Evolutionary conservation across 2,113 vertebrate species (phyloP), one percentile per base, ranked within the genome.

Genomic region (Aphyosemion australe): DNA sequence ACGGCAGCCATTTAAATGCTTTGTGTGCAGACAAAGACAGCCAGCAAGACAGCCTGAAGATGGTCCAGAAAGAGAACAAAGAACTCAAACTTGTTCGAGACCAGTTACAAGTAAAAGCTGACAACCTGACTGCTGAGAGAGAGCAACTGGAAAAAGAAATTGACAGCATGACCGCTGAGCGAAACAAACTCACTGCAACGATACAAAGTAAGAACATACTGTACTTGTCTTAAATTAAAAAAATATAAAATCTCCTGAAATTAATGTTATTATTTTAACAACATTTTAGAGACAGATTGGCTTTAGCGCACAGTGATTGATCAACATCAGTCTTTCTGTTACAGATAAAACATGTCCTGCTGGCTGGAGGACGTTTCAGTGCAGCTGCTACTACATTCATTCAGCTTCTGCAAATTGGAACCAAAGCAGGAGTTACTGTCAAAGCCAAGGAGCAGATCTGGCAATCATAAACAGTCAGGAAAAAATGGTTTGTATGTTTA

Each of bases 301-400:
- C n/a, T n/a, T n/a, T n/a, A n/a, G n/a, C 21, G 50, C 1, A 68
- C n/a, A n/a, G n/a, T n/a, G n/a, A n/a, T n/a, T n/a, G n/a, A n/a
- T n/a, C n/a, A n/a, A n/a, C n/a, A n/a, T n/a, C n/a, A n/a, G n/a
- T n/a, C n/a, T n/a, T n/a, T n/a, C n/a, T n/a, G n/a, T n/a, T n/a
- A n/a, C n/a, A 88, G 84, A 0, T 0, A 85, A 51, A 54, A 80
- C 2, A 18, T 90, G 87, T 61, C 53, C 57, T 12, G 12, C n/a
- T 6, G 78, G 76, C 41, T 89, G 86, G 86, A 34, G 0, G 31
- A 84, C 45, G 52, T 86, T 68, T 21, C 3, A 78, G 39, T 0
- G 16, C 21, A 86, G 65, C 60, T 90, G 87, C 76, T 90, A 87
- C 61, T 87, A 18, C 32, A 39, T 32, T 4, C 86, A 84, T 8